Evolutionary conservation across 37 sponge, comb jelly and placozoan species (phyloP).

Genomic region (Ianthella basta): DNA sequence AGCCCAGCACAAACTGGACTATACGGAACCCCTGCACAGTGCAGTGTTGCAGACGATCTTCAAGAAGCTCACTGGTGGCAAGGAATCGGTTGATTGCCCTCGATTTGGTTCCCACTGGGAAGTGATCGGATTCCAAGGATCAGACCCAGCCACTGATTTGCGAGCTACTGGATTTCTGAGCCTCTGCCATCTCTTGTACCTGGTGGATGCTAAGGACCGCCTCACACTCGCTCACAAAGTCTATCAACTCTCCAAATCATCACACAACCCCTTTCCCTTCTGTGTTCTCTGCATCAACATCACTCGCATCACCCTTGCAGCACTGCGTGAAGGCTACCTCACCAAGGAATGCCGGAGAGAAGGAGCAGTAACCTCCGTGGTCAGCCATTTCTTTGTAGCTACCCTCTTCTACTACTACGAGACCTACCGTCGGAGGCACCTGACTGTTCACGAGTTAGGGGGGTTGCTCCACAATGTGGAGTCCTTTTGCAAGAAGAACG

Average conservation of each 20-base stretch:
- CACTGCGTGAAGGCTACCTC: constrained; percentile 70
- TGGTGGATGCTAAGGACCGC: constrained; percentile 50
- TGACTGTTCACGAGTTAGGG: constrained; percentile 48
- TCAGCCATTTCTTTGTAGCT: constrained; percentile 77
- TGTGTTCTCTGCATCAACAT: constrained; percentile 82
- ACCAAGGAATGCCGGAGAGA: constrained; percentile 70
- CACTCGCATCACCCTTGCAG: constrained; percentile 60
- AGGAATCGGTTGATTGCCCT: constrained; percentile 25
- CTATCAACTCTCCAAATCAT: constrained; percentile 44
- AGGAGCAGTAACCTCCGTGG: constrained; percentile 76
- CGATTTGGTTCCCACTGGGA: constrained; percentile 91
- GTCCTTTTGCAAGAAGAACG: constrained; percentile 36
- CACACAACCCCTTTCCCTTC: constrained; percentile 61
- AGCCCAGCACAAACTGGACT: constrained; percentile 57
- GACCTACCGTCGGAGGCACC: constrained; percentile 40
- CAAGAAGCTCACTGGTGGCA: constrained; percentile 21
- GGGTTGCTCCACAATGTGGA: constrained; percentile 41
- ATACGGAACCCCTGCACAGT: constrained; percentile 65
- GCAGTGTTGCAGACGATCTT: constrained; percentile 43
- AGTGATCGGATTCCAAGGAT: constrained; percentile 84
- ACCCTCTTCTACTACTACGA: constrained; percentile 65
- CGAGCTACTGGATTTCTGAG: constrained; percentile 87
- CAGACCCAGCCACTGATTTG: constrained; percentile 87
- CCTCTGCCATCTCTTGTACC: constrained; percentile 68
- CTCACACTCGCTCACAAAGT: constrained; percentile 64